Conservation (phyloP, 1,140 invertebrate species). For the Gonioctena quinquepunctata region DNA sequence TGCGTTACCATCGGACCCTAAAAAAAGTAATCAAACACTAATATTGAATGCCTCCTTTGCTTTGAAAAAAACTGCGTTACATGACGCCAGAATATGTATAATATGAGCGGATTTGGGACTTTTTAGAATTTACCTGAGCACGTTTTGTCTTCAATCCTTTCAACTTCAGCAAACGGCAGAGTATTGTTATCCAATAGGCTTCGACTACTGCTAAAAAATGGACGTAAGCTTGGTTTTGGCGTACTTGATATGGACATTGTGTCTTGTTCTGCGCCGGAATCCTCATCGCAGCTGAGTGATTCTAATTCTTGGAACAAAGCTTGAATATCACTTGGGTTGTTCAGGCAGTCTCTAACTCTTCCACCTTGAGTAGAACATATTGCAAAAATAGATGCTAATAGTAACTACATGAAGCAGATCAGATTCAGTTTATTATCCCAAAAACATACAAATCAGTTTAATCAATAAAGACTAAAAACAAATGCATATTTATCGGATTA, state of each 20-base stretch:
- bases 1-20: slow-evolving; percentile 50
- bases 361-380: slow-evolving; percentile 25
- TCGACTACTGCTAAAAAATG: slow-evolving; percentile 90
- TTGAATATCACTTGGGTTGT: slow-evolving; percentile 55
- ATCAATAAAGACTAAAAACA: no score
- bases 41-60: no score
- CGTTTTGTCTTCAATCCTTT: slow-evolving; percentile 34
- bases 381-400: background rate
- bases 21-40: no score
- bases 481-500: no score
- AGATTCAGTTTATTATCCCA: no score
- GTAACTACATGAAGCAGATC: no score
- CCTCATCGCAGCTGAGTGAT: slow-evolving; percentile 82
- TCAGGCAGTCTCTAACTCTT: slow-evolving; percentile 42
- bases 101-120: no score
- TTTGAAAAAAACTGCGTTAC: no score
- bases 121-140: slow-evolving; percentile 41
- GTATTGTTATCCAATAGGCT: slow-evolving; percentile 64
- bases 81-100: no score
- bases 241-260: slow-evolving; percentile 95
- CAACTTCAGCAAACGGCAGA: slow-evolving; percentile 36
- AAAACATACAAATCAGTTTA: no score
- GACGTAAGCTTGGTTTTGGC: slow-evolving; percentile 91
- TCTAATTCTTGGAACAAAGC: slow-evolving; percentile 82
- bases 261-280: slow-evolving; percentile 90